Percentiles rank a stretch among this genome's conserved stretches.
These are phyloP conservation scores for Labeo rohita DNA, from an alignment of 2,113 vertebrate genomes.

Conservation along the genomic window DNA sequence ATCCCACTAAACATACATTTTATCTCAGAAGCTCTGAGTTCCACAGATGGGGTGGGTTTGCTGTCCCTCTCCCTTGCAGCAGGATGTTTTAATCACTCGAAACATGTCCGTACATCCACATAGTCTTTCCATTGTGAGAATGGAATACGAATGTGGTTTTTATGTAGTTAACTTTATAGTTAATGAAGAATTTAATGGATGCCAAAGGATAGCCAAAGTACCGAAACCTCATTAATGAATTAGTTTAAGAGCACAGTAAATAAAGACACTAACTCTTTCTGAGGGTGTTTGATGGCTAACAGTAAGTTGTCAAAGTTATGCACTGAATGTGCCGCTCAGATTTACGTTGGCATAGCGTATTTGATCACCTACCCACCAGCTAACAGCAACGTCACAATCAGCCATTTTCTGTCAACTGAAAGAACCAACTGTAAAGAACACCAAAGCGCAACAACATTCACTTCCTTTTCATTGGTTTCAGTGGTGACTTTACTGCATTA, in stretches of 20 bases:
- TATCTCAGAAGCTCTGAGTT: constrained; percentile 71
- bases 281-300: constrained; percentile 81
- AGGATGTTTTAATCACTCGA: constrained; percentile 74
- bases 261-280: constrained; percentile 59
- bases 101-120: constrained; percentile 60
- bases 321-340: constrained; percentile 79
- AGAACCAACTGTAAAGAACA: neutral
- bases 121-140: constrained; percentile 64
- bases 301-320: constrained; percentile 80
- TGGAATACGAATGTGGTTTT: constrained; percentile 55
- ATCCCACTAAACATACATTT: constrained; percentile 81
- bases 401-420: constrained; percentile 13
- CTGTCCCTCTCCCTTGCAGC: constrained; percentile 68
- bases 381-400: constrained; percentile 11
- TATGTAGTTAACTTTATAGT: constrained; percentile 49
- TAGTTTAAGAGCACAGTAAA: constrained; percentile 23
- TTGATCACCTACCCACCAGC: constrained; percentile 20
- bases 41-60: constrained; percentile 47
- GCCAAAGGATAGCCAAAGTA: constrained; percentile 42
- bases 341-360: constrained; percentile 64
- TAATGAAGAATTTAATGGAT: constrained; percentile 42
- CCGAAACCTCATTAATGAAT: constrained; percentile 4
- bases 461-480: constrained; percentile 2
- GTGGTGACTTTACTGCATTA: neutral
- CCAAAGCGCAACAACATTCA: neutral